phyloP scores from a whole-genome alignment of 2,113 vertebrate genomes.

The Sphaerodactylus townsendi region DNA sequence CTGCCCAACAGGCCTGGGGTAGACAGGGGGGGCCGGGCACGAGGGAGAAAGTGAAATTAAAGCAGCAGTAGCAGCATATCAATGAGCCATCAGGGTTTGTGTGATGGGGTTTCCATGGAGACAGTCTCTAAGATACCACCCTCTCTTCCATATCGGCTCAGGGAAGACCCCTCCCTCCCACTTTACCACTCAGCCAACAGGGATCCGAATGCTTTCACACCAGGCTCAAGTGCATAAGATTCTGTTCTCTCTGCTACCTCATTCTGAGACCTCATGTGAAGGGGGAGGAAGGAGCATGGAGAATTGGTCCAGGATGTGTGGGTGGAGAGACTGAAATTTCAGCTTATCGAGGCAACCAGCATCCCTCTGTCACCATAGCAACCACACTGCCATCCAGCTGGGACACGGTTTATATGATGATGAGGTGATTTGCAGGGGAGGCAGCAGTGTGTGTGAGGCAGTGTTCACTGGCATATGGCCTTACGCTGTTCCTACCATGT shows the following conservation, averaged over 20 bases:
- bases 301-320: conserved; percentile 56
- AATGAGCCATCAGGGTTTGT: conserved; percentile 57
- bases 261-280: conserved; percentile 30
- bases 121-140: conserved; percentile 76
- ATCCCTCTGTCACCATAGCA: conserved; percentile 73
- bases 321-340: conserved; percentile 61
- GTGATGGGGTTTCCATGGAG: conserved; percentile 74
- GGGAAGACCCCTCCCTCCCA: conserved; percentile 59
- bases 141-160: conserved; percentile 39
- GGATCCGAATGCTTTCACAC: conserved; percentile 37
- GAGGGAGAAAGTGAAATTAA: conserved; percentile 24
- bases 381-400: conserved; percentile 67
- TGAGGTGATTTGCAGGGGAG: conserved; percentile 64
- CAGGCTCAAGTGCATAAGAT: conserved; percentile 42
- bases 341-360: conserved; percentile 67
- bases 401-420: conserved; percentile 57
- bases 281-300: conserved; percentile 21
- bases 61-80: conserved; percentile 65
- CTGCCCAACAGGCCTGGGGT: conserved; percentile 44
- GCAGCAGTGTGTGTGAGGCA: conserved; percentile 42
- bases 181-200: conserved; percentile 13
- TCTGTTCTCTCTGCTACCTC: conserved; percentile 16
- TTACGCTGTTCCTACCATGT: not conserved
- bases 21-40: conserved; percentile 26
- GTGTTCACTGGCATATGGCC: conserved; percentile 50